Conservation (phyloP, 2,113 vertebrate species). For the Geococcyx californianus region DNA sequence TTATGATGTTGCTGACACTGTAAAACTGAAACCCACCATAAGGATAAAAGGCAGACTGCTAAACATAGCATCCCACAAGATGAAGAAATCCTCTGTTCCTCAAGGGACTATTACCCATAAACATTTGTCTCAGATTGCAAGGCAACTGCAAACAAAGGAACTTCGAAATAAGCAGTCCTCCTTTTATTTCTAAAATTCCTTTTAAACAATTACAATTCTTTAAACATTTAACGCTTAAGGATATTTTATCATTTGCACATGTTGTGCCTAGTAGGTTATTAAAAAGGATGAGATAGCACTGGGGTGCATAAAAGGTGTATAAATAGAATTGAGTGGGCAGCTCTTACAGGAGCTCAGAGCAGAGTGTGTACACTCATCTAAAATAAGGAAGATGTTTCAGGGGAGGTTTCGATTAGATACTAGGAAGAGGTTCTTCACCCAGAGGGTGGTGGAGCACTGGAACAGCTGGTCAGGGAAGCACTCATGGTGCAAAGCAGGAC, state of each 20-base stretch:
- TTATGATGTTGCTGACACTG: neutral
- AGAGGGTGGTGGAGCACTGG: no score
- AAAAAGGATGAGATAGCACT: neutral
- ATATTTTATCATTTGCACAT: neutral
- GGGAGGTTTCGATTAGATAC: no score
- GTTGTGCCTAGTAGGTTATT: neutral
- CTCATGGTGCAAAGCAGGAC: no score
- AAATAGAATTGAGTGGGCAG: neutral
- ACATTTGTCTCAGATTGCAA: neutral
- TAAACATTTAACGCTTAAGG: neutral
- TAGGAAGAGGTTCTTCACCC: no score
- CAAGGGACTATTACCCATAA: neutral
- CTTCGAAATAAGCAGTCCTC: neutral
- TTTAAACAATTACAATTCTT: neutral
- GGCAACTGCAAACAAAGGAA: neutral
- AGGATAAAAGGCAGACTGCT: neutral
- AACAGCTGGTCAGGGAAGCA: no score
- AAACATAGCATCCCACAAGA: neutral
- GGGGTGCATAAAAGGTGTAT: neutral
- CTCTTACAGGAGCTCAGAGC: neutral
- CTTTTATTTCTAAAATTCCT: neutral
- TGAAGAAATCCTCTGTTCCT: neutral
- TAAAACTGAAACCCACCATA: neutral
- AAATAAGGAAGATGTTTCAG: no score
- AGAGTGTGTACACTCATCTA: fast-evolving